Evolutionary conservation across 2,888 invertebrate genomes (phyloP), one percentile per base, ranked within the genome.

Genomic region (Ernsta delagoae): DNA sequence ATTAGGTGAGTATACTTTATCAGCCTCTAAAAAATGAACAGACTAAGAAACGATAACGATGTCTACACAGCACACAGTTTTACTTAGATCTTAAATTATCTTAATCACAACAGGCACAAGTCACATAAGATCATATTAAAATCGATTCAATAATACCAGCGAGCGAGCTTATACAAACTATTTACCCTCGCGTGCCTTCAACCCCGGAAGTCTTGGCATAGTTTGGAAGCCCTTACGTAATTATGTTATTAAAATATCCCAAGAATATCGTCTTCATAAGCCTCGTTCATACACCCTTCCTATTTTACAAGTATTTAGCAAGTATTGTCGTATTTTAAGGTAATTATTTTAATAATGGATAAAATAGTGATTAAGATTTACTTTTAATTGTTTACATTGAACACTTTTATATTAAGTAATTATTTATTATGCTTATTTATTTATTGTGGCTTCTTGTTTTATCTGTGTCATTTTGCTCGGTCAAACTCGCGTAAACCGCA

Each of bases 201-300:
- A 48, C 50, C 50, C 68, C 68, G 68, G 68, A 63, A 68, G 16
- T 70, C 63, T 63, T 70, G 43, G 70, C 64, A 64, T 70, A 64
- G 59, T 64, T 64, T 43, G 43, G 5, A 8, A 12, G 4, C 57
- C 68, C 69, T 59, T 48, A 16, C 57, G 50, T 64, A 70, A 70
- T 70, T 70, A 70, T 60, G 54, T 70, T 70, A 70, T 64, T 70
- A 70, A 70, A 69, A 59, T 63, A 64, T 59, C 59, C 59, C 59
- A 64, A 57, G 54, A 67, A 67, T 48, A 67, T 61, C 48, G 60
- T 56, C 67, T 56, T 61, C 11, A 34, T 54, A 48, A 45, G 41
- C 9, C 41, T 4, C 48, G 48, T 41, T 36, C 4, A 9, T 1
- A 7, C 43, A n/a, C n/a, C 48, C 45, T 50, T 50, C 50, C 16